Percentiles rank a stretch among this genome's conserved stretches.
Conservation (phyloP, 2,113 vertebrate species). For the Sebastes fasciatus region DNA sequence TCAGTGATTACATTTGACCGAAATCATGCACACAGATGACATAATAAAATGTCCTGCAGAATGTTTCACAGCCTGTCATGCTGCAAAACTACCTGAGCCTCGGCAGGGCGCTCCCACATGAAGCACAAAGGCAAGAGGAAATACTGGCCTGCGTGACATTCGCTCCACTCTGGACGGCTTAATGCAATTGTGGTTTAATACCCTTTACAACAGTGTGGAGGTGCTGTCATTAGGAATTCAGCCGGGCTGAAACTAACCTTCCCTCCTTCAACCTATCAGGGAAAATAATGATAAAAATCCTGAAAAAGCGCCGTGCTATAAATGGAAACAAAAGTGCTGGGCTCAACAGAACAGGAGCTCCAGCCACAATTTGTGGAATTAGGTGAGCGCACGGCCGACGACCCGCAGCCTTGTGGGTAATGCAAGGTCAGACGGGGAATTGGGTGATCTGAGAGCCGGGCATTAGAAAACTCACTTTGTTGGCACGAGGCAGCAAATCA, state of each 20-base stretch:
- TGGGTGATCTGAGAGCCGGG: slow-evolving; percentile 12
- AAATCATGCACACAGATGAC: background rate
- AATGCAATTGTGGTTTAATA: slow-evolving; percentile 67
- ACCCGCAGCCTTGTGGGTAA: slow-evolving; percentile 55
- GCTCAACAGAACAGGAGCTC: slow-evolving; percentile 54
- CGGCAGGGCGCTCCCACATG: slow-evolving; percentile 2
- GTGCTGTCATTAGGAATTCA: slow-evolving; percentile 46
- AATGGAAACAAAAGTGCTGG: slow-evolving; percentile 61
- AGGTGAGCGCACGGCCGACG: slow-evolving; percentile 37
- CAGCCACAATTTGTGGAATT: slow-evolving; percentile 61
- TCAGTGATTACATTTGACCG: background rate
- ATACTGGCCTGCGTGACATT: background rate
- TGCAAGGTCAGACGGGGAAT: slow-evolving; percentile 53
- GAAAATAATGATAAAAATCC: slow-evolving; percentile 55
- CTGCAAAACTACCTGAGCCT: background rate
- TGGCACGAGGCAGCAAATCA: slow-evolving; percentile 3
- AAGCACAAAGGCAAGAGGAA: slow-evolving; percentile 18
- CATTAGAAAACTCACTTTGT: slow-evolving; percentile 14
- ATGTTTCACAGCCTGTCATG: background rate
- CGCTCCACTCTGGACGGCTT: slow-evolving; percentile 7
- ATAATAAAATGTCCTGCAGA: background rate
- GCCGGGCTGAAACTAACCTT: slow-evolving; percentile 29
- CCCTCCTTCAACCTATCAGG: slow-evolving; percentile 36
- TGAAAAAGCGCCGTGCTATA: slow-evolving; percentile 42
- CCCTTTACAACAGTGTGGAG: slow-evolving; percentile 47